phyloP scores from a whole-genome alignment of 2,113 vertebrate species.

The Spilogale gracilis region DNA sequence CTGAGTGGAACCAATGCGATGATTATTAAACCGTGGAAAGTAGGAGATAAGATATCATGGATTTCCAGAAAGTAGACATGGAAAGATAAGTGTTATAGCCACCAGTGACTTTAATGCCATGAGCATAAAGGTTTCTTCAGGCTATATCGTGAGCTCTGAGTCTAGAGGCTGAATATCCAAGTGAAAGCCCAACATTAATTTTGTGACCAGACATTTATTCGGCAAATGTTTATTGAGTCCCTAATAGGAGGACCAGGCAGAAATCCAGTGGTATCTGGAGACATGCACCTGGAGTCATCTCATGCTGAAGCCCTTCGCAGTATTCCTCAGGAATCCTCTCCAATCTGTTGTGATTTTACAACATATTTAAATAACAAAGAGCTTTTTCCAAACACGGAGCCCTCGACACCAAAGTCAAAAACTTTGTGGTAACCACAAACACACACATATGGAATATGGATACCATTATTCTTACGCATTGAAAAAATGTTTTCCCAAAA shows the following conservation, averaged over 20 bases:
- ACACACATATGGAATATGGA: accelerated
- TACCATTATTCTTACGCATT: neutral
- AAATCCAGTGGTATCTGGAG: neutral
- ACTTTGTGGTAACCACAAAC: neutral
- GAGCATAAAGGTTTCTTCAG: neutral
- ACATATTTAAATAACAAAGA: neutral
- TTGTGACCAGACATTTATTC: neutral
- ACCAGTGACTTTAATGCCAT: neutral
- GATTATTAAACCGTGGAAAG: neutral
- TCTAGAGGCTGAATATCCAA: neutral
- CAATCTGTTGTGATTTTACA: neutral
- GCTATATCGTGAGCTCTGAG: neutral
- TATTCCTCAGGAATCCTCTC: neutral
- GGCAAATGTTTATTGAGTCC: neutral
- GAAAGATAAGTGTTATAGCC: neutral
- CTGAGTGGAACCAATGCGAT: neutral
- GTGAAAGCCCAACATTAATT: neutral
- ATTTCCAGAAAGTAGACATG: neutral
- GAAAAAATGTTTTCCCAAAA: neutral
- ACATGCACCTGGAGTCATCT: neutral
- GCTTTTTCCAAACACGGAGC: neutral
- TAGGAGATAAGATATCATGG: neutral
- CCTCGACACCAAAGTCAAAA: neutral
- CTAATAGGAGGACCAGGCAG: neutral
- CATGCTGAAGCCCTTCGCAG: neutral